Evolutionary conservation across 1,140 invertebrate genomes (phyloP).

Genomic region (Drosophila eugracilis): DNA sequence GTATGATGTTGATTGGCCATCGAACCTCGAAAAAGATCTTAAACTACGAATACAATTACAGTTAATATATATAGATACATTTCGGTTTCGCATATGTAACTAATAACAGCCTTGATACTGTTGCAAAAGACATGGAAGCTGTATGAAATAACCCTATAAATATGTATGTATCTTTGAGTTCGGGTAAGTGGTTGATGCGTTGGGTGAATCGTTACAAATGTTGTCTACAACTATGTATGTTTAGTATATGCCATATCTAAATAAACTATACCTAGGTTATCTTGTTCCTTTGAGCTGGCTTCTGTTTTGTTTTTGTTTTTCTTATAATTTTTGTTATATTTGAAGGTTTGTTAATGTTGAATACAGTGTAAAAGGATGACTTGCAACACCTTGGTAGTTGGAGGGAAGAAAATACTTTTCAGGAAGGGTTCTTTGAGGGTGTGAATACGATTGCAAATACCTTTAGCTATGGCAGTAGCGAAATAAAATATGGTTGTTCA

Average conservation of each 20-base stretch:
- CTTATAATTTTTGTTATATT: neutral
- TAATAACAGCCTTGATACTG: constrained; percentile 81
- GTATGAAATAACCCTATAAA: constrained; percentile 60
- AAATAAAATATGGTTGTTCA: constrained; percentile 52
- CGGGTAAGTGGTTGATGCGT: constrained; percentile 39
- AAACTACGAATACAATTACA: constrained; percentile 47
- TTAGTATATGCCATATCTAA: constrained; percentile 53
- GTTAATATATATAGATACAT: constrained; percentile 55
- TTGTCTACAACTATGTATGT: constrained; percentile 44
- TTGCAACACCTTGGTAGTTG: constrained; percentile 36
- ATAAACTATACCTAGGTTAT: constrained; percentile 58
- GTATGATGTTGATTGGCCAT: constrained; percentile 38
- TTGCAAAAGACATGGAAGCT: constrained; percentile 82
- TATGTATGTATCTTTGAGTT: constrained; percentile 36
- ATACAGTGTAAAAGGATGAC: constrained; percentile 28
- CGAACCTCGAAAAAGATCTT: constrained; percentile 29
- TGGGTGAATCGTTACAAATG: constrained; percentile 43
- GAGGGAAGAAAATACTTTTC: constrained; percentile 64
- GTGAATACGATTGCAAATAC: constrained; percentile 57
- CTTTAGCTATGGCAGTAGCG: constrained; percentile 73
- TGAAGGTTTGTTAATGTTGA: constrained; percentile 38
- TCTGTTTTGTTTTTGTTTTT: constrained; percentile 10
- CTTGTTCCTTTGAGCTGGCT: constrained; percentile 69
- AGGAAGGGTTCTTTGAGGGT: constrained; percentile 11
- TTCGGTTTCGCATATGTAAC: constrained; percentile 64